Percentiles rank a stretch among this genome's conserved stretches.
These are phyloP conservation scores for Ia io DNA, from an alignment of 2,113 vertebrate species.

Conservation along the genomic window DNA sequence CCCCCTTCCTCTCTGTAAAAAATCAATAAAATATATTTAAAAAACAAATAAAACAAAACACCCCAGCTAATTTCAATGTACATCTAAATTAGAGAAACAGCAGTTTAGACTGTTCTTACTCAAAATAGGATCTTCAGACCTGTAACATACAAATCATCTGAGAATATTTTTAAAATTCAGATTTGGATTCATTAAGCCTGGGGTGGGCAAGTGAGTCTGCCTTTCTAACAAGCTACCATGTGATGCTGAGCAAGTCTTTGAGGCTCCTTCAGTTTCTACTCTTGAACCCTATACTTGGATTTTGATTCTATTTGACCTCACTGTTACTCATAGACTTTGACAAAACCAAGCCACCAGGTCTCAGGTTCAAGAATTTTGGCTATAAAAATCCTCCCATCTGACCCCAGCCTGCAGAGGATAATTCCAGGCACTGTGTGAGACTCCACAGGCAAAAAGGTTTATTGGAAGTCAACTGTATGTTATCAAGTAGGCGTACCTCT, in stretches of 20 bases:
- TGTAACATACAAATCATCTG: background rate
- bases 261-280: background rate
- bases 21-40: too few relatives aligned
- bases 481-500: background rate
- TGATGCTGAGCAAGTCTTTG: background rate
- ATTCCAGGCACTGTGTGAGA: background rate
- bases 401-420: background rate
- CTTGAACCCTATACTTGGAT: background rate
- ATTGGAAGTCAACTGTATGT: background rate
- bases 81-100: background rate
- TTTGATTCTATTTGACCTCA: background rate
- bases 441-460: background rate
- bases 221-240: background rate
- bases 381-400: background rate
- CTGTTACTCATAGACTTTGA: background rate
- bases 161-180: background rate
- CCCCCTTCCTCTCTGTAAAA: too few relatives aligned
- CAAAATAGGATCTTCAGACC: background rate
- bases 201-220: background rate
- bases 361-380: background rate
- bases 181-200: background rate
- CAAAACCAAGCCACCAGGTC: background rate
- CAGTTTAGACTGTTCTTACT: background rate
- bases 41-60: too few relatives aligned
- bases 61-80: background rate